Evolutionary conservation across 2,888 invertebrate genomes (phyloP).

Genomic region (Branchellion lobata): DNA sequence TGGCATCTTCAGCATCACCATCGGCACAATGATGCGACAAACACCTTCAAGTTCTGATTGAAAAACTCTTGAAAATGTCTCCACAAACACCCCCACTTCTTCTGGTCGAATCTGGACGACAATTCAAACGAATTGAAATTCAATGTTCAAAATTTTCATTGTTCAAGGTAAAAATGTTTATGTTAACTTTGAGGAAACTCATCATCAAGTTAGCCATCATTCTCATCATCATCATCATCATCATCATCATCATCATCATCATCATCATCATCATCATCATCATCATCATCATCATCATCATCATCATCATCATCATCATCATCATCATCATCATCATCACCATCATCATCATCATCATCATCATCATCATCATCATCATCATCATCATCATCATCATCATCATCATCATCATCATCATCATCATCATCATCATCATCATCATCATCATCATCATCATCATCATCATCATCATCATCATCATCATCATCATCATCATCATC

Average conservation of each 20-base stretch:
- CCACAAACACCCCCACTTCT: too few species aligned
- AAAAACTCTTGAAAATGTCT: too few species aligned
- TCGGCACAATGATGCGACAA: too few species aligned
- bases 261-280: conserved; percentile 10
- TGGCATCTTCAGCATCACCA: too few species aligned
- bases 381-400: conserved; percentile 18
- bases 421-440: conserved; percentile 40
- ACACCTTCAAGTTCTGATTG: too few species aligned
- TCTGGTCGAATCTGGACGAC: too few species aligned
- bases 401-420: conserved; percentile 35
- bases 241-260: not conserved
- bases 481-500: conserved; percentile 39
- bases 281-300: not conserved
- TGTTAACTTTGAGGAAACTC: too few species aligned
- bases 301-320: conserved; percentile 37
- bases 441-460: conserved; percentile 46
- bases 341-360: conserved; percentile 9
- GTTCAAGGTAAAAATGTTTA: too few species aligned
- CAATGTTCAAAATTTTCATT: too few species aligned
- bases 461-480: conserved; percentile 43
- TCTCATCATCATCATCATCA: conserved; percentile 20
- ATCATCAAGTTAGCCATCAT: not conserved
- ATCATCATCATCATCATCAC: not conserved
- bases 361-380: not conserved
- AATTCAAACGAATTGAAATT: too few species aligned